These are phyloP conservation scores for Brachyalestes nurse DNA, from an alignment of 2,797 vertebrate species.

Conservation along the genomic window DNA sequence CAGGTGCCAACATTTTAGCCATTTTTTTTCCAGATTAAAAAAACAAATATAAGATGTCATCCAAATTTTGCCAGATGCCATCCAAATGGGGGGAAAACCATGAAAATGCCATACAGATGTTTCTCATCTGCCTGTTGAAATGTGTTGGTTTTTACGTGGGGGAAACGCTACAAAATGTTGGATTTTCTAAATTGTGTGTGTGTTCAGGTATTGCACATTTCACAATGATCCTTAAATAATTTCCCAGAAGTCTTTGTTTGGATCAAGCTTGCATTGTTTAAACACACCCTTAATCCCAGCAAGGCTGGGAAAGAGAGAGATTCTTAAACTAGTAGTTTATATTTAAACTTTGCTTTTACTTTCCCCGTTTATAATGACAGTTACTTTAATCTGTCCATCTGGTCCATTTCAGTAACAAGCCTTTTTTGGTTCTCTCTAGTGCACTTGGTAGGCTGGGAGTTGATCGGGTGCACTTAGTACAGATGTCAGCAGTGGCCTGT, in stretches of 20 bases:
- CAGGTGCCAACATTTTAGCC: conserved; percentile 7
- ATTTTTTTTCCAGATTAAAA: neutral
- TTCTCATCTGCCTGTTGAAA: neutral
- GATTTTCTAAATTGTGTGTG: neutral
- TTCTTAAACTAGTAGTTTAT: neutral
- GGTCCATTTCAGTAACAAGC: neutral
- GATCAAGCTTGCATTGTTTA: neutral
- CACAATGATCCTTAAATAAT: neutral
- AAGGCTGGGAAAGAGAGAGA: neutral
- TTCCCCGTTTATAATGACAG: neutral
- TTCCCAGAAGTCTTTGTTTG: neutral
- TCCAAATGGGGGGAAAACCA: neutral
- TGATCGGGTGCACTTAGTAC: neutral
- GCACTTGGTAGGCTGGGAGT: neutral
- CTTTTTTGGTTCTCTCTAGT: neutral
- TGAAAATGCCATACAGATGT: conserved; percentile 3
- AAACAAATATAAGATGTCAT: neutral
- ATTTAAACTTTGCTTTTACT: neutral
- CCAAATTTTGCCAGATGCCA: neutral
- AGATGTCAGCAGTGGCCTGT: neutral
- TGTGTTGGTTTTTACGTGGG: neutral
- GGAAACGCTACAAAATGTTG: neutral
- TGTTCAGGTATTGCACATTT: neutral
- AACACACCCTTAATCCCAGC: neutral
- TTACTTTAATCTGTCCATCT: neutral